Base-by-base conservation (phyloP, 2,797 vertebrate genomes). In the Telmatherina bonti region DNA sequence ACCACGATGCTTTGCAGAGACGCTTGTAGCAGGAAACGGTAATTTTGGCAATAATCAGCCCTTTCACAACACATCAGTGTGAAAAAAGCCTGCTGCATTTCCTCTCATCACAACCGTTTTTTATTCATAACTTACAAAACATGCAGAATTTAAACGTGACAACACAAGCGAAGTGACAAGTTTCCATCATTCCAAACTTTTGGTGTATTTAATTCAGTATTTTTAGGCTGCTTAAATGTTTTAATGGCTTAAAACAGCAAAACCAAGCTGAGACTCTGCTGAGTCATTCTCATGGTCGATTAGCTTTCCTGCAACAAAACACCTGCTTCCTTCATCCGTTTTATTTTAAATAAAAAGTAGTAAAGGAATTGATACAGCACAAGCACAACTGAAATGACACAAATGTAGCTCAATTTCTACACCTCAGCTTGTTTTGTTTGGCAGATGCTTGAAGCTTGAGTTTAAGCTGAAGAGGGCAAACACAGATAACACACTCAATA, bases 241-340 rank as follows among this genome's bases (percentile, higher is more conserved):
- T 61, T 1, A 16, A 4, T 12, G 27, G 30, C 2, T 51, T 26
- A n/a, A 18, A 38, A 18, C 3, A 54, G 12, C n/a, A 13, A 31
- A 38, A 16, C 7, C 24, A 7, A 20, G 58, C 12, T 0, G 43
- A 55, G 18, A 30, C 38, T 18, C 58, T 65, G 60, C 68, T 56
- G 49, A 72, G 7, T 26, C n/a, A 31, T 10, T 22, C 9, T 30
- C 20, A 24, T 36, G 55, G 68, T 18, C 3, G 22, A 18, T 65
- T 27, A n/a, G 58, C 74, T 62, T 80, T 18, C 43, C 33, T 53
- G 60, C 58, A n/a, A 78, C 52, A 58, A 26, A 18, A 75, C 2
- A 47, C 15, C 9, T 24, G 15, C 30, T 55, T 72, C 47, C 52
- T 12, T 38, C 63, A 35, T 35, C 0, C 2, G 59, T 24, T 74